Conservation (phyloP, 1,140 invertebrate genomes). For the Temnothorax longispinosus region DNA sequence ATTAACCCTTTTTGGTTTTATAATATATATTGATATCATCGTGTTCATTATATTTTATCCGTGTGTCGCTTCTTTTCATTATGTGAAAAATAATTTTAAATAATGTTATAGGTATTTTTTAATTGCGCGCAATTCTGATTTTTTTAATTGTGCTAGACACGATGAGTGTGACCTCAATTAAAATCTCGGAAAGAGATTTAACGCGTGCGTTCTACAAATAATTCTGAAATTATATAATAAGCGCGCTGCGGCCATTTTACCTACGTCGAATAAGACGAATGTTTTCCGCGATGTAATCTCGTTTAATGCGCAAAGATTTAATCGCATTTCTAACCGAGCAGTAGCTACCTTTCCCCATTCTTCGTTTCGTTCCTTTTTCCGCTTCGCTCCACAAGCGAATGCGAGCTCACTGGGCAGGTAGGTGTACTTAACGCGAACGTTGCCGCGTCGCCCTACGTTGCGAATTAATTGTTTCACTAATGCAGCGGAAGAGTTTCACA, state of each 20-base stretch:
- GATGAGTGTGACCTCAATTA: background rate
- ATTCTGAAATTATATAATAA: constrained; percentile 34
- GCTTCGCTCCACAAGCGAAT: constrained; percentile 38
- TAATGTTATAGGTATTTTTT: background rate
- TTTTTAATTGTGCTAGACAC: no score
- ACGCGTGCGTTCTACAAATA: background rate
- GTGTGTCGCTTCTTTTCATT: background rate
- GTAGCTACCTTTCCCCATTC: constrained; percentile 45
- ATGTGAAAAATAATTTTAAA: background rate
- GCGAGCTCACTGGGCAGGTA: constrained; percentile 23
- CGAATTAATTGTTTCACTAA: constrained; percentile 77
- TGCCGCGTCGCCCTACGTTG: constrained; percentile 71
- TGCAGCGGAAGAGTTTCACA: constrained; percentile 62
- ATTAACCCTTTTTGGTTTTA: background rate
- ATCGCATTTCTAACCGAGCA: constrained; percentile 64
- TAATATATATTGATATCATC: background rate
- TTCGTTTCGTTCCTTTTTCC: constrained; percentile 48
- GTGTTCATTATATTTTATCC: background rate
- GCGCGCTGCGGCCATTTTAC: constrained; percentile 17
- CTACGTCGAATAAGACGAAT: constrained; percentile 55
- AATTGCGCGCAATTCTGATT: background rate
- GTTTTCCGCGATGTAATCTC: constrained; percentile 38
- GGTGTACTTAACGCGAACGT: constrained; percentile 56
- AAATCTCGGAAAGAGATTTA: constrained; percentile 3
- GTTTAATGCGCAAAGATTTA: constrained; percentile 68